A percentile compares a stretch with the other conserved stretches of the same genome.
These are phyloP conservation scores for Chloropsis hardwickii DNA, from an alignment of 2,113 vertebrate genomes.

Conservation along the genomic window DNA sequence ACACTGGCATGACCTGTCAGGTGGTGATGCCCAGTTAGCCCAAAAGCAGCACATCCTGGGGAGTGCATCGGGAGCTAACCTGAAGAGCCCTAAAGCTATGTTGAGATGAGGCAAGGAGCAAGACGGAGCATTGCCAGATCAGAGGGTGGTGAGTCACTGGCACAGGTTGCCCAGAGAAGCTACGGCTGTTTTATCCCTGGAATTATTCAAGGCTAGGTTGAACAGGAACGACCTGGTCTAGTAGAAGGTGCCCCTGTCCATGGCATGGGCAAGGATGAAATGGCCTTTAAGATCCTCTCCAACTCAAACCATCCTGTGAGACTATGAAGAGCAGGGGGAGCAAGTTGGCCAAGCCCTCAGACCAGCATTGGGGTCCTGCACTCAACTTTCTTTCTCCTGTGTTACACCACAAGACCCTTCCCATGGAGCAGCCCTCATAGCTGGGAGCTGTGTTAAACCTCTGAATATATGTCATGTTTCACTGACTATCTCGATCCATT, in stretches of 20 bases:
- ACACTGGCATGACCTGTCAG: not conserved
- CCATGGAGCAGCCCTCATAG: not conserved
- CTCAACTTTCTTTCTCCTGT: not conserved
- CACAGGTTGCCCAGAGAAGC: not conserved
- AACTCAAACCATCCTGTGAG: not conserved
- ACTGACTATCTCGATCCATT: not conserved
- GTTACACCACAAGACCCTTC: fast-evolving
- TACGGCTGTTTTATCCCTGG: not conserved
- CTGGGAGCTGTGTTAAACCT: not conserved
- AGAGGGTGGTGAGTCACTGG: not conserved
- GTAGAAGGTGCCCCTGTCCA: not conserved
- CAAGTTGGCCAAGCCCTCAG: fast-evolving
- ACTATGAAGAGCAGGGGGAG: not conserved
- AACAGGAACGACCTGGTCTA: not conserved
- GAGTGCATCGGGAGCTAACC: fast-evolving
- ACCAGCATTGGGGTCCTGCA: fast-evolving
- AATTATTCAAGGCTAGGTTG: not conserved
- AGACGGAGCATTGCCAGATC: not conserved
- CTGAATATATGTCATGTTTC: not conserved
- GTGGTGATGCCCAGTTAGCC: not conserved
- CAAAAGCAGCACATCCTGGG: not conserved
- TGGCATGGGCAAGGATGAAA: not conserved
- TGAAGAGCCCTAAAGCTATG: not conserved
- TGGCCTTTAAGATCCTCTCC: not conserved
- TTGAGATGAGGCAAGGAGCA: not conserved